These are phyloP conservation scores for rabbit (Oryctolagus cuniculus) DNA, from an alignment of 2,113 vertebrate genomes.

Conservation along the genomic window mOryCun1.1 NC_091453.1:44302501-44303000, in stretches of 20 bases:
- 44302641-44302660: neutral
- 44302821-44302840: too few relatives aligned
- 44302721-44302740: neutral
- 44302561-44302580: neutral
- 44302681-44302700: neutral
- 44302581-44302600: neutral
- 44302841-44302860: neutral
- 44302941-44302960: too few relatives aligned
- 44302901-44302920: too few relatives aligned
- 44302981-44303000: too few relatives aligned
- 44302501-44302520: neutral
- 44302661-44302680: neutral
- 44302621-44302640: neutral
- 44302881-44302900: too few relatives aligned
- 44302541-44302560: neutral
- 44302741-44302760: too few relatives aligned
- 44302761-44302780: too few relatives aligned
- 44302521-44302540: neutral
- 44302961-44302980: too few relatives aligned
- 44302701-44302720: neutral
- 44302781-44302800: too few relatives aligned
- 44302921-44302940: too few relatives aligned
- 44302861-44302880: too few relatives aligned
- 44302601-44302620: neutral
- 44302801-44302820: too few relatives aligned